Conservation (phyloP, 2,113 vertebrate genomes). For the Lonchura striata region DNA sequence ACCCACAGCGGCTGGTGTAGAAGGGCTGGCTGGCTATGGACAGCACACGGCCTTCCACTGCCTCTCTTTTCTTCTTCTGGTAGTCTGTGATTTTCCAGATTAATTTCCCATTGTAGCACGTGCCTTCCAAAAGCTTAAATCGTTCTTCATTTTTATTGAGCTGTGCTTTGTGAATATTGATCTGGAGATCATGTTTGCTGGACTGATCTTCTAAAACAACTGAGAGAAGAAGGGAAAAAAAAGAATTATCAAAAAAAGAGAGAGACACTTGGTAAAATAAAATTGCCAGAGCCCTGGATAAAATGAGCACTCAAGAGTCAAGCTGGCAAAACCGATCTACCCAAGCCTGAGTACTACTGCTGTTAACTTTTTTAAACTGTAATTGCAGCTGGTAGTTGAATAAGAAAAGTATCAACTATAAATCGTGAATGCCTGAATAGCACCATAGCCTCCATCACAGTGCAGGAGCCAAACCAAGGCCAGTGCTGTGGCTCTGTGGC, state of each 20-base stretch:
- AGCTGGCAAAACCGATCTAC: background rate
- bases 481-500: background rate
- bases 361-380: background rate
- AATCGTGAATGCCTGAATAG: background rate
- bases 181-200: constrained; percentile 77
- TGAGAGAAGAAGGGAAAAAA: background rate
- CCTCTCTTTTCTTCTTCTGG: constrained; percentile 77
- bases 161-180: constrained; percentile 80
- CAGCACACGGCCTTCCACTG: constrained; percentile 68
- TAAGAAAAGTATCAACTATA: background rate
- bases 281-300: background rate
- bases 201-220: constrained; percentile 78
- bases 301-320: background rate
- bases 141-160: constrained; percentile 83
- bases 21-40: constrained; percentile 86
- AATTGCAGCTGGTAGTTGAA: background rate
- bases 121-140: constrained; percentile 82
- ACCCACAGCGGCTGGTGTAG: constrained; percentile 88
- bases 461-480: background rate
- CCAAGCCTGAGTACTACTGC: background rate
- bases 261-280: background rate
- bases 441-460: background rate
- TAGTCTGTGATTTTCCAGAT: constrained; percentile 92
- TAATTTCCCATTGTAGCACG: constrained; percentile 84
- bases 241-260: background rate